Conservation (phyloP, 2,888 invertebrate genomes). For the Saturnia japonica region DNA sequence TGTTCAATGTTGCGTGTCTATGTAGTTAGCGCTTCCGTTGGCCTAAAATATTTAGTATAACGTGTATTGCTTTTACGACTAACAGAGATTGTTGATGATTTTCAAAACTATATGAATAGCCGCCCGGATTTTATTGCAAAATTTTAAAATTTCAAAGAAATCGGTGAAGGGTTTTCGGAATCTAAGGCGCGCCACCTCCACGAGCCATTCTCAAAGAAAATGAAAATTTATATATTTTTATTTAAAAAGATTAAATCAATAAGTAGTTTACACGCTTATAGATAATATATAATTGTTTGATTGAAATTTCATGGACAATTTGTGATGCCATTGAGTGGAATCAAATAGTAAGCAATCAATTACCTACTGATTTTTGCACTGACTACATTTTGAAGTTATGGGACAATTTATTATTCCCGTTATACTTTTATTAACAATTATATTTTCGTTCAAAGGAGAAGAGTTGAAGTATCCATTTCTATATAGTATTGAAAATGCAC, state of each 20-base stretch:
- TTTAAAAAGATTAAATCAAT: not conserved
- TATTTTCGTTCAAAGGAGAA: conserved; percentile 18
- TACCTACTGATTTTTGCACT: not conserved
- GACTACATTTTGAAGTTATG: not conserved
- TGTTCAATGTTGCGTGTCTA: no score
- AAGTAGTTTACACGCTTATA: not conserved
- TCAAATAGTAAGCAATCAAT: not conserved
- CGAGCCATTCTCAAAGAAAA: no score
- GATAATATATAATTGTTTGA: not conserved
- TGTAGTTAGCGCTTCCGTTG: no score
- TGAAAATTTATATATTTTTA: not conserved
- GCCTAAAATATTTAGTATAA: no score
- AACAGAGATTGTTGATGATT: no score
- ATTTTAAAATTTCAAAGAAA: no score
- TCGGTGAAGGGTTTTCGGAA: no score
- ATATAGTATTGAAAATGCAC: conserved; percentile 40
- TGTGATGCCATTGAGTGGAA: not conserved
- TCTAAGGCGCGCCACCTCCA: no score
- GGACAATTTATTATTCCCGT: not conserved
- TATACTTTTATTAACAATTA: not conserved
- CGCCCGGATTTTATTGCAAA: no score
- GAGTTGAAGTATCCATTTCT: conserved; percentile 25
- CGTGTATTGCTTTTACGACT: no score
- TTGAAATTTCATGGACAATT: conserved; percentile 1
- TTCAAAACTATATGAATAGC: no score